Conservation (phyloP, 2,888 invertebrate species). For the Seira ritae region DNA sequence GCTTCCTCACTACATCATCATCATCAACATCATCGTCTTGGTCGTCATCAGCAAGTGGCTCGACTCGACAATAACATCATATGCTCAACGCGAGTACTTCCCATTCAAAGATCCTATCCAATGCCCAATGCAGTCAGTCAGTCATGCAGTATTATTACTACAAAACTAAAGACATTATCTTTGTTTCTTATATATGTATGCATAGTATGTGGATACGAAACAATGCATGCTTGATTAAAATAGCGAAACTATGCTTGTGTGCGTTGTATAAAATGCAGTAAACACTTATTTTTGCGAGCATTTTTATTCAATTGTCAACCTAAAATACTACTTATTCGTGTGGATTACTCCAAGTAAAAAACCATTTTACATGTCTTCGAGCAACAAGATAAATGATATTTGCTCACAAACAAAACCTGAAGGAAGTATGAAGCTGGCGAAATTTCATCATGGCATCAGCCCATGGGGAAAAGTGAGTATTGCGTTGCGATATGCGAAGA, state of each 20-base stretch:
- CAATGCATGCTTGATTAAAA: not conserved
- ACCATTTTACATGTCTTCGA: no score
- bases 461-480: constrained; percentile 40
- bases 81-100: constrained; percentile 28
- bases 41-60: no score
- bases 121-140: not conserved
- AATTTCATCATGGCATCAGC: not conserved
- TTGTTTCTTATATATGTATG: not conserved
- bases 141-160: no score
- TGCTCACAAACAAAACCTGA: no score
- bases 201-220: not conserved
- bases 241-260: not conserved
- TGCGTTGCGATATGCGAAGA: no score
- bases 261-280: not conserved
- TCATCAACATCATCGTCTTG: constrained; percentile 53
- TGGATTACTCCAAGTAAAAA: no score
- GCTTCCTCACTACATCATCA: constrained; percentile 72
- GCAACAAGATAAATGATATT: no score
- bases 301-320: constrained; percentile 8
- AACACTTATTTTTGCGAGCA: constrained; percentile 2
- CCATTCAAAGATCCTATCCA: not conserved
- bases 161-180: not conserved
- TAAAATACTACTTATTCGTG: not conserved
- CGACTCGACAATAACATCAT: constrained; percentile 40
- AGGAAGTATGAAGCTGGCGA: no score